Percentiles rank a stretch among this genome's conserved stretches.
Evolutionary conservation across 2,797 vertebrate species (phyloP).

Genomic region (Enteromius unitaeniatus): DNA sequence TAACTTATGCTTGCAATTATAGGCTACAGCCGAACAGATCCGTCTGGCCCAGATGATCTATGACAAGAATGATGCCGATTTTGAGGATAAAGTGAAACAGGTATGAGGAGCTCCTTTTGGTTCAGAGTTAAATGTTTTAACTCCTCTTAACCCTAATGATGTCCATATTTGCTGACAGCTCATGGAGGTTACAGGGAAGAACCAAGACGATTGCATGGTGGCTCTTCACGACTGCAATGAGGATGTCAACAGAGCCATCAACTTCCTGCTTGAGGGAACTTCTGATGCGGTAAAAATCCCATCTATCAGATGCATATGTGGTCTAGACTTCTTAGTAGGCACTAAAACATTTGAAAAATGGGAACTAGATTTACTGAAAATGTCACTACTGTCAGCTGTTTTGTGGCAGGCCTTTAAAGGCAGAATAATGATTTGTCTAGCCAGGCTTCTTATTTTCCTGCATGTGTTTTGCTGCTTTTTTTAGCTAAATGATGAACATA

Average conservation of each 20-base stretch:
- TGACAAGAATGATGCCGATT: slow-evolving; percentile 94
- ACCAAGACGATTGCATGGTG: slow-evolving; percentile 96
- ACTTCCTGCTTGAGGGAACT: slow-evolving; percentile 93
- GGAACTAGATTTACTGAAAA: background rate
- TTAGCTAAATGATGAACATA: background rate
- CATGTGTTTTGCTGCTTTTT: background rate
- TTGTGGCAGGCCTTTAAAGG: background rate
- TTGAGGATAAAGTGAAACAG: slow-evolving; percentile 98
- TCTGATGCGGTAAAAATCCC: slow-evolving; percentile 87
- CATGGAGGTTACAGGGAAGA: slow-evolving; percentile 97
- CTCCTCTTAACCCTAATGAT: background rate
- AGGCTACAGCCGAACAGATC: slow-evolving; percentile 98
- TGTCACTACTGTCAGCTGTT: slow-evolving; percentile 14
- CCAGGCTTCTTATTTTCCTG: background rate
- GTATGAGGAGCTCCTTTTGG: slow-evolving; percentile 66
- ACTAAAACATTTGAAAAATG: background rate
- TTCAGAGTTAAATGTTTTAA: background rate
- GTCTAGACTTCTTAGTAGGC: slow-evolving; percentile 4
- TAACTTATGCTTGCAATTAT: slow-evolving; percentile 15
- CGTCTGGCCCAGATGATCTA: slow-evolving; percentile 97
- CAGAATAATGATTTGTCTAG: background rate
- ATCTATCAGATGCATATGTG: background rate
- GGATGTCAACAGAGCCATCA: slow-evolving; percentile 95
- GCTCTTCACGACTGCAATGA: slow-evolving; percentile 98
- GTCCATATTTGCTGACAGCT: slow-evolving; percentile 75